Conservation (phyloP, 1,140 invertebrate species). For the Harpegnathos saltator region DNA sequence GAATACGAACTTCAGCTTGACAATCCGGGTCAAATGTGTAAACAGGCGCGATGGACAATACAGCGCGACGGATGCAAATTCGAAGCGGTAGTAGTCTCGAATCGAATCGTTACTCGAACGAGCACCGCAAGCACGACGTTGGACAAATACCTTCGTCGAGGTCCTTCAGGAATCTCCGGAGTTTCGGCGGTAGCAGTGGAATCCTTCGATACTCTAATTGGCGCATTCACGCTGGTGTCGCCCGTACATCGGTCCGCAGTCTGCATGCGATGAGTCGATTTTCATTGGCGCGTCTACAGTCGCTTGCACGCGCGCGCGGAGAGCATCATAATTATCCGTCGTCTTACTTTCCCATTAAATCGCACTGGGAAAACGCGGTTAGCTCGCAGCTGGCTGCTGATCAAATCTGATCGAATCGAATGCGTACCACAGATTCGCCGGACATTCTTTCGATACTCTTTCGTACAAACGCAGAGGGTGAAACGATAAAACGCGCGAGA, state of each 20-base stretch:
- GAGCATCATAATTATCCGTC: no score
- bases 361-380: neutral
- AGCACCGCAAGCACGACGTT: constrained; percentile 78
- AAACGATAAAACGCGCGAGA: no score
- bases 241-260: constrained; percentile 67
- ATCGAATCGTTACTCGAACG: constrained; percentile 78
- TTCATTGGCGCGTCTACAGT: constrained; percentile 52
- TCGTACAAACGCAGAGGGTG: no score
- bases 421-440: no score
- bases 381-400: no score
- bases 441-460: no score
- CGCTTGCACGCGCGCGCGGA: no score
- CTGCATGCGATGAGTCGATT: constrained; percentile 71
- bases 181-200: constrained; percentile 79
- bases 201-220: constrained; percentile 83
- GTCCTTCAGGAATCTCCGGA: constrained; percentile 82
- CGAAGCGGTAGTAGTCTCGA: constrained; percentile 69
- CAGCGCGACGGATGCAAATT: constrained; percentile 71
- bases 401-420: no score
- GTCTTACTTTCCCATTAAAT: no score
- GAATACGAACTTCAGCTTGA: constrained; percentile 63
- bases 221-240: constrained; percentile 80
- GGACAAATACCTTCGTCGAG: constrained; percentile 82
- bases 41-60: constrained; percentile 72
- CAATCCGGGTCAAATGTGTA: constrained; percentile 75